phyloP scores from a whole-genome alignment of 2,888 invertebrate species.

The Gymnoscelis rufifasciata region DNA sequence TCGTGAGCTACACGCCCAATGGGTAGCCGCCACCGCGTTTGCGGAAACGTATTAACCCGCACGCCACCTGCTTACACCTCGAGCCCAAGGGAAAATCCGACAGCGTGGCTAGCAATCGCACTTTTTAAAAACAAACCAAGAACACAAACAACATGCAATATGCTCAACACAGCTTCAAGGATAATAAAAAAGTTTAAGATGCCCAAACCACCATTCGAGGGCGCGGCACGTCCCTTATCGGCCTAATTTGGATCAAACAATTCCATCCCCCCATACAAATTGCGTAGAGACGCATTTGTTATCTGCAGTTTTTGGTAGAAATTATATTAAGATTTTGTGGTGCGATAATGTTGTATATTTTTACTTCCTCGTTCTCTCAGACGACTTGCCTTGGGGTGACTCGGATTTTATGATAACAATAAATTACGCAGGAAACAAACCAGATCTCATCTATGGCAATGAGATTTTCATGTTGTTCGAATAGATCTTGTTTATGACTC shows the following conservation, averaged over 20 bases:
- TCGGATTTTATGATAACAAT: slow-evolving; percentile 60
- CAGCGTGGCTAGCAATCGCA: slow-evolving; percentile 35
- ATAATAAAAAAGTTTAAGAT: slow-evolving; percentile 57
- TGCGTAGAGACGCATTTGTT: slow-evolving; percentile 67
- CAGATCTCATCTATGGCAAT: slow-evolving; percentile 53
- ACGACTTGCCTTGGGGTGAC: slow-evolving; percentile 48
- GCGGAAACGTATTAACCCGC: slow-evolving; percentile 43
- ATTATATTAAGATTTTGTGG: slow-evolving; percentile 73
- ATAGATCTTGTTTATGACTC: slow-evolving; percentile 25
- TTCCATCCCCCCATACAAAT: slow-evolving; percentile 66
- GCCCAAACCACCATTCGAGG: slow-evolving; percentile 46
- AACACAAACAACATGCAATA: slow-evolving; percentile 40
- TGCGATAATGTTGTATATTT: slow-evolving; percentile 69
- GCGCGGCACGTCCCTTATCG: slow-evolving; percentile 64
- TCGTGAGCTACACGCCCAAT: slow-evolving; percentile 27
- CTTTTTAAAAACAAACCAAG: slow-evolving; percentile 44
- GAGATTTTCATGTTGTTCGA: slow-evolving; percentile 43
- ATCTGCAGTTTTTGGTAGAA: slow-evolving; percentile 71
- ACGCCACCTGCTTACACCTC: slow-evolving; percentile 35
- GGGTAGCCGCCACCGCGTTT: slow-evolving; percentile 29
- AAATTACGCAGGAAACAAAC: slow-evolving; percentile 61
- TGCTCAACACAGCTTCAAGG: slow-evolving; percentile 36
- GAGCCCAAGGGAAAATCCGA: slow-evolving; percentile 39
- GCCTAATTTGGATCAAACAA: slow-evolving; percentile 73
- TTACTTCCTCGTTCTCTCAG: slow-evolving; percentile 49